Evolutionary conservation across 2,113 vertebrate genomes (phyloP).

Genomic region (Zosterops japonicus): DNA sequence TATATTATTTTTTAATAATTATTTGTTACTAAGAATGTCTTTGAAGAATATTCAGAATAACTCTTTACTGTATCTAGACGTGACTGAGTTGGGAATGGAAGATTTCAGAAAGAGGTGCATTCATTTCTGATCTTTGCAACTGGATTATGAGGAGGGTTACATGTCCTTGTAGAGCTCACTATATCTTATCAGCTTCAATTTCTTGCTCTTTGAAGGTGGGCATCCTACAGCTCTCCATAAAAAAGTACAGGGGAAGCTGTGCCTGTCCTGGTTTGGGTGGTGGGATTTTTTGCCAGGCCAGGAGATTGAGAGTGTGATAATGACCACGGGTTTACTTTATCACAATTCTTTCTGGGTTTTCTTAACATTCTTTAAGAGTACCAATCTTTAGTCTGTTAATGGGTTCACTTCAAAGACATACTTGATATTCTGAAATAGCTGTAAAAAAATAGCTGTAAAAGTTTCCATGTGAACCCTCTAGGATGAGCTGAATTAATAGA

Average conservation of each 20-base stretch:
- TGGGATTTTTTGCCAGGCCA: not conserved
- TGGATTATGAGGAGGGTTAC: fast-evolving
- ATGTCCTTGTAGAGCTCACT: not conserved
- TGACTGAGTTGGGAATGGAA: not conserved
- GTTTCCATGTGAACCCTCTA: not conserved
- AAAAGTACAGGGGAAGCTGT: not conserved
- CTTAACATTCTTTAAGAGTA: not conserved
- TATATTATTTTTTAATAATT: not conserved
- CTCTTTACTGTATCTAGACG: fast-evolving
- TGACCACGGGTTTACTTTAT: not conserved
- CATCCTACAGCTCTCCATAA: not conserved
- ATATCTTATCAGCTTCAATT: not conserved
- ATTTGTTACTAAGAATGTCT: not conserved
- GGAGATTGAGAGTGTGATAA: not conserved
- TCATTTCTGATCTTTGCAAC: not conserved
- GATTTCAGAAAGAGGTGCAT: not conserved
- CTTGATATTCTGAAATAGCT: not conserved
- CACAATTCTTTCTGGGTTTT: not conserved
- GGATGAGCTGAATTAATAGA: not conserved
- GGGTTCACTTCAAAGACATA: not conserved
- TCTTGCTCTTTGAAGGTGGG: not conserved
- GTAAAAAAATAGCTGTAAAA: not conserved
- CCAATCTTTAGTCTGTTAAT: not conserved
- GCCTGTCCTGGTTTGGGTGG: not conserved
- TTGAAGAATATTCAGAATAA: not conserved